Evolutionary conservation across 1,140 invertebrate species (phyloP).

Genomic region (Catajapyx aquilonaris): DNA sequence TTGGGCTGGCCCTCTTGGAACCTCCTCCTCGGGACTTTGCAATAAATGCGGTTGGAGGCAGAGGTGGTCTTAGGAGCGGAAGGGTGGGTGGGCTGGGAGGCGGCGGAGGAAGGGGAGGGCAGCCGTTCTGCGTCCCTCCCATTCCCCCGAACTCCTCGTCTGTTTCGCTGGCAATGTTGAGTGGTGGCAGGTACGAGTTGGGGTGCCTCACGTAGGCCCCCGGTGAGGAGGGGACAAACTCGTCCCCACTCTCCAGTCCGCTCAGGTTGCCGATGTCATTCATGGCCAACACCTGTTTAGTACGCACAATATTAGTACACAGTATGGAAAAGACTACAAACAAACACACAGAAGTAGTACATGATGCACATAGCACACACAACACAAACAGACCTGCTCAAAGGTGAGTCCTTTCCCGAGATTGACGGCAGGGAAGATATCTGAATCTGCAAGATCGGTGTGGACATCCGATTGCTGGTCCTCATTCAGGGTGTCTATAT

Average conservation of each 20-base stretch:
- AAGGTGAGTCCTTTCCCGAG: constrained; percentile 41
- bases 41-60: constrained; percentile 37
- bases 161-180: constrained; percentile 42
- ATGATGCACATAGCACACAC: constrained; percentile 28
- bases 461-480: constrained; percentile 51
- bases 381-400: constrained; percentile 37
- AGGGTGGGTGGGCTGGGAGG: constrained; percentile 15
- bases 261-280: constrained; percentile 18
- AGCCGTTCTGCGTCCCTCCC: constrained; percentile 10
- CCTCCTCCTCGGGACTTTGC: constrained; percentile 39
- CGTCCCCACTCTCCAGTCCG: constrained; percentile 23
- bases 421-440: too few relatives aligned
- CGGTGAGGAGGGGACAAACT: constrained; percentile 22
- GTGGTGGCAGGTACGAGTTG: constrained; percentile 60
- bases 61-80: constrained; percentile 15
- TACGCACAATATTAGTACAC: constrained; percentile 35
- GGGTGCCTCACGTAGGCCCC: constrained; percentile 58
- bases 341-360: constrained; percentile 33
- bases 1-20: constrained; percentile 23
- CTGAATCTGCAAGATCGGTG: too few relatives aligned
- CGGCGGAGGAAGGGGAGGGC: constrained; percentile 9
- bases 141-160: constrained; percentile 29
- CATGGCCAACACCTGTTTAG: constrained; percentile 21
- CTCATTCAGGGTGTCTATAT: constrained; percentile 43
- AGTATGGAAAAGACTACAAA: constrained; percentile 25